Conservation (phyloP, 1,140 invertebrate species). For the Camponotus floridanus region DNA sequence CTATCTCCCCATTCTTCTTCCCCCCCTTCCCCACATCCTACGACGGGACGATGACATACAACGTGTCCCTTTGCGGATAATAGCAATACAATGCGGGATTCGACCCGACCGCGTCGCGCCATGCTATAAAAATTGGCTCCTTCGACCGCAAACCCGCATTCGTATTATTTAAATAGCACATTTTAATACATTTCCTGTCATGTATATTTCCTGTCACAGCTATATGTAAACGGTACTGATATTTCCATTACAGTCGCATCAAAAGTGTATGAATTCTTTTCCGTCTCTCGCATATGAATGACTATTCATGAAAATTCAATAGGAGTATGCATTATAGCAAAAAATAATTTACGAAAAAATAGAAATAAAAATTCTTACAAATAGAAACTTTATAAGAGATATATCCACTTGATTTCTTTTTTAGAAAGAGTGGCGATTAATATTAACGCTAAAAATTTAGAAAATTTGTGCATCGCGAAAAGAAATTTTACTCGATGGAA, state of each 20-base stretch:
- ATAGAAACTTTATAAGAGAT: neutral
- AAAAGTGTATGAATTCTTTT: neutral
- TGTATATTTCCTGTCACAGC: neutral
- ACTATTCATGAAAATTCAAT: conserved; percentile 21
- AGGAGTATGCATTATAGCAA: neutral
- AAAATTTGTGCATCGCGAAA: neutral
- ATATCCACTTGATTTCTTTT: neutral
- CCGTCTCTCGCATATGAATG: neutral
- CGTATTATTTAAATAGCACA: conserved; percentile 9
- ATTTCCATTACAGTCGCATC: conserved; percentile 11
- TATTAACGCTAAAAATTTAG: neutral
- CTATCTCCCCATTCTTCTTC: neutral
- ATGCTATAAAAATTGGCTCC: neutral
- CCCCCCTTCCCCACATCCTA: too few species aligned
- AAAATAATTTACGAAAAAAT: neutral
- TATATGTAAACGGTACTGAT: neutral
- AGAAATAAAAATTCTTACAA: neutral
- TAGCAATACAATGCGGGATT: conserved; percentile 31
- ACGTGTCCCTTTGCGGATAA: conserved; percentile 38
- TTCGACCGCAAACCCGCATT: neutral
- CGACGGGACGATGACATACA: neutral
- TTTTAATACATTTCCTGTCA: conserved; percentile 25
- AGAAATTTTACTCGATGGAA: neutral
- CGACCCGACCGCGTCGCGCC: conserved; percentile 4
- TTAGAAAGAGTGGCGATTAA: neutral